These are phyloP conservation scores for Tricholaema leucomelas DNA, from an alignment of 2,113 vertebrate species.

Conservation along the genomic window DNA sequence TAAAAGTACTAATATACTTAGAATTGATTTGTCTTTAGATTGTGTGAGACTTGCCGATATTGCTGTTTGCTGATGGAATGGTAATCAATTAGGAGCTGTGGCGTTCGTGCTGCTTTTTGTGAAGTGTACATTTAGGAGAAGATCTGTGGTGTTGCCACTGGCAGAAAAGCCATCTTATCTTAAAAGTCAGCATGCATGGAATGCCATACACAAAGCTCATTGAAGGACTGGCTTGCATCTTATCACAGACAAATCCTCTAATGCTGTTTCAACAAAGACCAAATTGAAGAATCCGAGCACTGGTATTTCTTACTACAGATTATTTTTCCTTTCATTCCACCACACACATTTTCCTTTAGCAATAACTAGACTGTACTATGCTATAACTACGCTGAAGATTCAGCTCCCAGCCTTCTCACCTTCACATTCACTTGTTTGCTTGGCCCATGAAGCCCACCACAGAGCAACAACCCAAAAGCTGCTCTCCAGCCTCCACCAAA, in stretches of 20 bases:
- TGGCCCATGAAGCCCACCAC: neutral
- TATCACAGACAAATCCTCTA: neutral
- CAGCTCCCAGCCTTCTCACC: neutral
- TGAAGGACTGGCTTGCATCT: neutral
- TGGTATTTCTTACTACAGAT: neutral
- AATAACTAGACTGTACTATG: neutral
- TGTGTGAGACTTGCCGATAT: constrained; percentile 22
- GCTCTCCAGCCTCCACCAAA: neutral
- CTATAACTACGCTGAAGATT: neutral
- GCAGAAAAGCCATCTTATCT: neutral
- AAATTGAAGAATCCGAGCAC: neutral
- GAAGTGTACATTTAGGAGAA: neutral
- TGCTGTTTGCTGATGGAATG: constrained; percentile 64
- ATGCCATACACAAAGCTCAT: accelerated
- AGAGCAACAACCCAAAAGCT: neutral
- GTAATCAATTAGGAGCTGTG: constrained; percentile 24
- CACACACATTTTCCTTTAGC: neutral
- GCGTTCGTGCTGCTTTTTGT: constrained; percentile 8
- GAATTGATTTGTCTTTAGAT: constrained; percentile 62
- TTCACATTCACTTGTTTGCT: accelerated
- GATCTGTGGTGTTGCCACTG: neutral
- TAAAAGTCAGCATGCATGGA: accelerated
- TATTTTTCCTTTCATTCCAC: neutral
- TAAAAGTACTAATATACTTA: constrained; percentile 72
- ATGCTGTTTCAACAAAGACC: neutral